These are phyloP conservation scores for Poeciliopsis infans DNA, from an alignment of 2,797 vertebrate species.

Conservation along the genomic window DNA sequence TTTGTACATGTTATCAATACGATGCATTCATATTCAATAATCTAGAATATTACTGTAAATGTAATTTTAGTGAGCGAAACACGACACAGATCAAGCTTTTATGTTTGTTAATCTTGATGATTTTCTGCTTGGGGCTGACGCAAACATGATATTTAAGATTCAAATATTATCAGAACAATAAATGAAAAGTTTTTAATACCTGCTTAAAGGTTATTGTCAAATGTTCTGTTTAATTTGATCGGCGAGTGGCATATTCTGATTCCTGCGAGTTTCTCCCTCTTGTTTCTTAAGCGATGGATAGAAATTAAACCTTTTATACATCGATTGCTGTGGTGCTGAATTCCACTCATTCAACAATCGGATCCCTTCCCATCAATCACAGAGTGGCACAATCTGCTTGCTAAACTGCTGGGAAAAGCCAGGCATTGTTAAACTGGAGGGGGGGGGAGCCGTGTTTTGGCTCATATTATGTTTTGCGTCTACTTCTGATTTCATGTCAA, in stretches of 20 bases:
- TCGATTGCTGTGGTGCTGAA: background rate
- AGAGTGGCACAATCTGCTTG: slow-evolving; percentile 4
- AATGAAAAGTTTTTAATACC: background rate
- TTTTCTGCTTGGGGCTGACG: background rate
- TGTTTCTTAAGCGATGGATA: no score
- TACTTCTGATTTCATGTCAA: background rate
- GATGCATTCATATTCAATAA: background rate
- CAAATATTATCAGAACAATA: background rate
- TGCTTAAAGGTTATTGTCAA: background rate
- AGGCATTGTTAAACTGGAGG: background rate
- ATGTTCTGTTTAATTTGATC: background rate
- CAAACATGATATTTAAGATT: background rate
- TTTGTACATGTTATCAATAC: background rate
- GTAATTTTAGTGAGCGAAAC: background rate
- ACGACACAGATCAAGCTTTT: background rate
- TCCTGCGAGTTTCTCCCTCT: background rate
- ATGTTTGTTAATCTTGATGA: background rate
- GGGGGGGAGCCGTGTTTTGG: background rate
- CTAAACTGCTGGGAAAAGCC: background rate
- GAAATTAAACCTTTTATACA: no score
- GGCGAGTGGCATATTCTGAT: no score
- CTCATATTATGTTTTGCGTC: background rate
- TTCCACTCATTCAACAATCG: background rate
- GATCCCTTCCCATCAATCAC: background rate
- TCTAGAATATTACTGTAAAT: background rate